phyloP scores from a whole-genome alignment of 2,113 vertebrate species.

The Dromiciops gliroides region DNA sequence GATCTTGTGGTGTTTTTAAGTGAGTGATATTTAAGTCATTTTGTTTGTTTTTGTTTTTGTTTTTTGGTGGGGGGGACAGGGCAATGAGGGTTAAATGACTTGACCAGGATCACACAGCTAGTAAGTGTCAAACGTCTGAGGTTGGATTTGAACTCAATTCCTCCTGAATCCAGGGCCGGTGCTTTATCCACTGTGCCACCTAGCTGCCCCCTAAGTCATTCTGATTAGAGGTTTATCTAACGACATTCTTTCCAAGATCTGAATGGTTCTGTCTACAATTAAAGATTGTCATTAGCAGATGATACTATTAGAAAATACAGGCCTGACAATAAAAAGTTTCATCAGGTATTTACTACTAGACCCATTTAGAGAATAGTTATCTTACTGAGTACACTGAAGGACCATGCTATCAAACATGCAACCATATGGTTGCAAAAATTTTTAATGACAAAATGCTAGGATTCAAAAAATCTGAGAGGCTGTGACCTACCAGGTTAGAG shows the following conservation, averaged over 20 bases:
- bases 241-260: neutral
- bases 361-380: neutral
- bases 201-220: too few species aligned
- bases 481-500: neutral
- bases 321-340: neutral
- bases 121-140: too few species aligned
- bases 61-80: too few species aligned
- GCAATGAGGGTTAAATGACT: too few species aligned
- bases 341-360: neutral
- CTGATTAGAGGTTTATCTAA: neutral
- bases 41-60: too few species aligned
- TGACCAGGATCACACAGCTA: too few species aligned
- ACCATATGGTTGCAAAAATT: neutral
- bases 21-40: neutral
- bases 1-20: neutral
- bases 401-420: neutral
- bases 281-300: neutral
- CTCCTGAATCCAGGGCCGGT: too few species aligned
- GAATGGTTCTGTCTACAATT: neutral
- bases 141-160: too few species aligned
- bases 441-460: neutral
- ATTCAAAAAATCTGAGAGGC: neutral
- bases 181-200: too few species aligned
- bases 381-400: neutral
- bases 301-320: neutral